A percentile compares a stretch with the other conserved stretches of the same genome.
Evolutionary conservation across 2,113 vertebrate genomes (phyloP).

Genomic region (Micromys minutus): DNA sequence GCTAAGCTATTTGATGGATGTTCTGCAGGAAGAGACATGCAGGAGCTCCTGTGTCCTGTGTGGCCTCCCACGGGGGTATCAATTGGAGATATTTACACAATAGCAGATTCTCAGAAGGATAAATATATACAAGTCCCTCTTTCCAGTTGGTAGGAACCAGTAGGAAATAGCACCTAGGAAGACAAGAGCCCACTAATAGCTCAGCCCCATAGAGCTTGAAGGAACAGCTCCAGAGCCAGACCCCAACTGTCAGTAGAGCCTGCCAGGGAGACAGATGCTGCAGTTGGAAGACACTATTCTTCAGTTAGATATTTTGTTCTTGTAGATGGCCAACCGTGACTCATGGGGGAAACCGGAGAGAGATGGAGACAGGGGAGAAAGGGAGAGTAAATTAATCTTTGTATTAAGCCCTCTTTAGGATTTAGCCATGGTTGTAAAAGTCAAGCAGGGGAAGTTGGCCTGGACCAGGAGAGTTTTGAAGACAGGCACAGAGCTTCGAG

Average conservation of each 20-base stretch:
- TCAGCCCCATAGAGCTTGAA: constrained; percentile 23
- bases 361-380: not conserved
- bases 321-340: constrained; percentile 73
- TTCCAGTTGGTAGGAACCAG: constrained; percentile 56
- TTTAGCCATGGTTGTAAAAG: constrained; percentile 57
- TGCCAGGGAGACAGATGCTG: constrained; percentile 80
- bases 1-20: constrained; percentile 58
- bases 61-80: constrained; percentile 57
- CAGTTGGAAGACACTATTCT: constrained; percentile 73
- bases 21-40: constrained; percentile 58
- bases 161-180: constrained; percentile 54
- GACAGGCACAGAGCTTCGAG: not conserved
- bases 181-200: constrained; percentile 63
- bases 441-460: constrained; percentile 64
- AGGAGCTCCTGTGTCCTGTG: constrained; percentile 9
- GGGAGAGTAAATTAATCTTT: constrained; percentile 63
- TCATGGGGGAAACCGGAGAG: constrained; percentile 57
- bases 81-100: constrained; percentile 74
- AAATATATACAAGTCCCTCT: constrained; percentile 61
- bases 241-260: constrained; percentile 69
- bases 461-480: constrained; percentile 46
- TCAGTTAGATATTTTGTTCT: constrained; percentile 80
- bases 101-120: constrained; percentile 70
- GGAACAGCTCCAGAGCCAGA: constrained; percentile 50
- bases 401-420: constrained; percentile 68